Percentiles rank a stretch among this genome's conserved stretches.
These are phyloP conservation scores for Drosophila malerkotliana DNA, from an alignment of 1,140 invertebrate species.

Conservation along the genomic window DNA sequence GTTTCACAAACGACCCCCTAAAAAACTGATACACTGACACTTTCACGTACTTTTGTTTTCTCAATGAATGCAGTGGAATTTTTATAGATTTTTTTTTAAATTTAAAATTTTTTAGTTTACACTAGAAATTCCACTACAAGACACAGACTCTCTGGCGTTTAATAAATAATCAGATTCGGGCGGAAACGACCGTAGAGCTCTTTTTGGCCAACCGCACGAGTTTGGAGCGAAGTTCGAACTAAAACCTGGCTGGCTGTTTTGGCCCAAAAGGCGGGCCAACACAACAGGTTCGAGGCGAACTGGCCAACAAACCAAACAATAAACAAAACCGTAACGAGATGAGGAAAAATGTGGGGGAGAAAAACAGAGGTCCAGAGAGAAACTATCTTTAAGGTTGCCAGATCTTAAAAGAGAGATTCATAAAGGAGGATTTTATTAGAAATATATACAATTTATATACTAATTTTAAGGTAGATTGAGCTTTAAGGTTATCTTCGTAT, in stretches of 20 bases:
- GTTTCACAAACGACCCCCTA: slow-evolving; percentile 58
- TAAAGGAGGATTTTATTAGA: no score
- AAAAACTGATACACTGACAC: slow-evolving; percentile 24
- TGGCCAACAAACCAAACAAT: slow-evolving; percentile 34
- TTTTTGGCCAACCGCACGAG: slow-evolving; percentile 55
- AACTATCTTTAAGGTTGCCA: slow-evolving; percentile 32
- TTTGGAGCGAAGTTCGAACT: slow-evolving; percentile 59
- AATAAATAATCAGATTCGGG: slow-evolving; percentile 48
- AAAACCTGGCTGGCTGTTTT: slow-evolving; percentile 39
- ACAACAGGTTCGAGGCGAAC: slow-evolving; percentile 66
- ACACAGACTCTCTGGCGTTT: slow-evolving; percentile 48
- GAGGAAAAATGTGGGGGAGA: neutral
- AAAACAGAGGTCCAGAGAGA: slow-evolving; percentile 1
- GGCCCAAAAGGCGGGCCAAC: slow-evolving; percentile 42
- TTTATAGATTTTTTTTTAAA: slow-evolving; percentile 46
- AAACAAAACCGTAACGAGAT: slow-evolving; percentile 30
- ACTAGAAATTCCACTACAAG: slow-evolving; percentile 9
- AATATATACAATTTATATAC: no score
- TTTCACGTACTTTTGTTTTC: slow-evolving; percentile 71
- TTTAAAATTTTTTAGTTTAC: slow-evolving; percentile 17
- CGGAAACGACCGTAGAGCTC: neutral
- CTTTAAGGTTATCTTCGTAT: no score
- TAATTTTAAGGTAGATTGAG: no score
- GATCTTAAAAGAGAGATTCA: neutral
- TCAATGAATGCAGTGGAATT: slow-evolving; percentile 58